These are phyloP conservation scores for Tenthredo notha DNA, from an alignment of 2,888 invertebrate species.

Conservation along the genomic window DNA sequence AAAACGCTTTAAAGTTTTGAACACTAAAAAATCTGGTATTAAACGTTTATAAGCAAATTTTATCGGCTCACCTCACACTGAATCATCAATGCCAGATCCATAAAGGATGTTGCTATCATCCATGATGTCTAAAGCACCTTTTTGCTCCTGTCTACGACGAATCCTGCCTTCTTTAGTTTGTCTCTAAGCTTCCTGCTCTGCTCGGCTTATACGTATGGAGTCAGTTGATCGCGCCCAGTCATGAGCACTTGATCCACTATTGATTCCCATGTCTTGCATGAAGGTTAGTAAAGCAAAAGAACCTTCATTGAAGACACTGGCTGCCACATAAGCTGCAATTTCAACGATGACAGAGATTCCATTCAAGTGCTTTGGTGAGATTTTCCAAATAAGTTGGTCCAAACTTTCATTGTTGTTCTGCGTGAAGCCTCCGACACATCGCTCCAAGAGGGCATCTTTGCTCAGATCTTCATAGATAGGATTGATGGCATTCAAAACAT, in stretches of 20 bases:
- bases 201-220: constrained; percentile 54
- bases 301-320: constrained; percentile 56
- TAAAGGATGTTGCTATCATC: constrained; percentile 62
- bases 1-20: constrained; percentile 56
- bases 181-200: constrained; percentile 54
- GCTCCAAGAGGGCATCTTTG: too few species aligned
- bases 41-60: constrained; percentile 26
- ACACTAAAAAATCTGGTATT: constrained; percentile 50
- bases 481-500: too few species aligned
- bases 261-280: constrained; percentile 52
- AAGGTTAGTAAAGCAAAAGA: constrained; percentile 45
- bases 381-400: too few species aligned
- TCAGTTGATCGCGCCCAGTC: constrained; percentile 52
- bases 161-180: constrained; percentile 56
- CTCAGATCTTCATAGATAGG: too few species aligned
- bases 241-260: constrained; percentile 41
- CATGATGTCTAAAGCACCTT: constrained; percentile 59
- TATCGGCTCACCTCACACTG: constrained; percentile 54
- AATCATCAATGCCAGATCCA: constrained; percentile 65
- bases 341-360: constrained; percentile 54
- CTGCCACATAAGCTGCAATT: constrained; percentile 56
- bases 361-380: too few species aligned
- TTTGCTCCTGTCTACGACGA: too few species aligned
- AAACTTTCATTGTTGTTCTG: too few species aligned
- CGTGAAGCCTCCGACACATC: constrained; percentile 58